Base-by-base conservation (phyloP, 2,797 vertebrate species). In the Diceros bicornis region DNA sequence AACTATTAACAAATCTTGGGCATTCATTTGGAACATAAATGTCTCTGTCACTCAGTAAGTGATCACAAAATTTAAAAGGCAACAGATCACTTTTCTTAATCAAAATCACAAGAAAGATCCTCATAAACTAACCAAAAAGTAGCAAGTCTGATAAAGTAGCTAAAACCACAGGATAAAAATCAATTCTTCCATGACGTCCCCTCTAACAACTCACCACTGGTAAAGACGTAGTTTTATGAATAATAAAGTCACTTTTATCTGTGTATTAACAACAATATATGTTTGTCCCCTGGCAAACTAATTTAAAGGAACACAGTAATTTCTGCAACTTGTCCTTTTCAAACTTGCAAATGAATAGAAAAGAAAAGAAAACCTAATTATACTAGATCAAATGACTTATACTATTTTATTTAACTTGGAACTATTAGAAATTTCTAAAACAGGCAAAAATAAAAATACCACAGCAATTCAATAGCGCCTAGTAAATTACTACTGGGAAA, bases 391-490 rank as follows among this genome's bases (percentile, higher is more conserved):
- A 94, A 95, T 50, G 64, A 79, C 23, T 81, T 87, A 52, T 1
- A 57, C n/a, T 71, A 44, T 66, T 97, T 96, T 88, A 55, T 94
- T 95, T 95, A 89, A 74, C 62, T 75, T 93, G 23, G 32, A 93
- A 97, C 25, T 82, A 91, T 75, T 83, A 92, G 66, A 94, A 89
- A 89, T 89, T 85, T 96, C 78, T 88, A 90, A 96, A 57, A 52
- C 55, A 96, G 8, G 69, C 57, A 89, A 96, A 95, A 97, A 82
- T 81, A 87, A 97, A 95, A 82, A 82, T 66, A 94, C 37, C 62
- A 84, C 27, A 94, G 75, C 74, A 92, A 94, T 64, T 44, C 20
- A 69, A 17, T 66, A 25, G 69, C 87, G 90, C 59, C 77, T 32
- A 61, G 61, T 64, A 78, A 94, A 84, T 82, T 81, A 96, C 37